Evolutionary conservation across 2,888 invertebrate genomes (phyloP), one percentile per base, ranked within the genome.

Genomic region (Microctonus aethiopoides): DNA sequence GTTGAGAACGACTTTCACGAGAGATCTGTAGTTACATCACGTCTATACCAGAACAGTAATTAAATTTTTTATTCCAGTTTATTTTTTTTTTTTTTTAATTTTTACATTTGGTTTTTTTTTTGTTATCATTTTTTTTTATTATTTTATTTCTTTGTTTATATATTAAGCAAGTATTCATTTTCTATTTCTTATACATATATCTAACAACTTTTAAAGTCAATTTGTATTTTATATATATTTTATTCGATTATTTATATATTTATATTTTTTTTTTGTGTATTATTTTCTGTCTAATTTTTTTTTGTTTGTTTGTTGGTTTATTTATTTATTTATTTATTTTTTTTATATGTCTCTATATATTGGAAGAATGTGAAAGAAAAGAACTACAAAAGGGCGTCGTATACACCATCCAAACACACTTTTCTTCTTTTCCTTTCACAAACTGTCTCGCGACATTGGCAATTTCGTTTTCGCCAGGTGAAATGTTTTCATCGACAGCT

Each of bases 1-100:
- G 52, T 67, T 71, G 16, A 39, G 68, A 73, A 74, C 72, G 64
- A 76, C 74, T 76, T 76, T 76, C 75, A 73, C 76, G 67, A 67
- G 65, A 65, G 41, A 65, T 59, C 59, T 36, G 39, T 34, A 63
- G 64, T 54, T 72, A 36, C 65, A 61, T 57, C 67, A 69, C 66
- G 63, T 67, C 67, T 62, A 10, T 36, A 16, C 60, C 51, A 70
- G 66, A 59, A 34, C 7, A 59, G 36, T 32, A 57, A 46, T 65
- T 36, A 61, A 52, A 57, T 62, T 54, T 70, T 59, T 51, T 60
- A n/a, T 36, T 6, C 22, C 54, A 24, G 13, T 54, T 10, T 54
- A 54, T 54, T 54, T n/a, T 52, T 20, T 56, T 56, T 24, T 34
- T 65, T 26, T 26, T 22, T 56, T 56, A 29, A 5, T 29, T 29